Base-by-base conservation (phyloP, 1,140 invertebrate species). In the Zophobas morio region DNA sequence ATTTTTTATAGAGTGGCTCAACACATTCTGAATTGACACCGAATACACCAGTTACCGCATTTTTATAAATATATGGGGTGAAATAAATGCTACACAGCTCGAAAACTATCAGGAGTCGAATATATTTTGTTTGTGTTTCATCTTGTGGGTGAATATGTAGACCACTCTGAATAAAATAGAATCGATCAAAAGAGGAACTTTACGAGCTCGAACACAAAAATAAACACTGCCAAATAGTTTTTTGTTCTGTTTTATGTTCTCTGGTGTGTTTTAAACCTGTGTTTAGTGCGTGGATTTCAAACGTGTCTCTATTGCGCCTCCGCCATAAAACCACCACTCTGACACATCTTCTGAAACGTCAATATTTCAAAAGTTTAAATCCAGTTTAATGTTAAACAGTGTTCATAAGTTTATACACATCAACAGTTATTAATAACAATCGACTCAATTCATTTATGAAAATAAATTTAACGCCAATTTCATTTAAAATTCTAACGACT, bases 231-330 rank as follows among this genome's bases (percentile, higher is more conserved):
- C 33, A 36, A 60, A 35, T 37, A 60, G 32, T 60, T 60, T 54
- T n/a, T 60, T 8, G 56, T 60, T 60, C 37, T 60, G 56, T 37
- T 60, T 36, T 60, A 60, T 60, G 37, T 37, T n/a, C 56, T 39
- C 56, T 3, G 8, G 35, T 37, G 56, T 39, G 36, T 60, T 37
- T 60, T 60, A 60, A 60, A 60, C 33, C 56, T 60, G 35, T 60
- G 32, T 39, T 60, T 35, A 60, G 56, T 35, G 33, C 6, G 3
- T 35, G 35, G 6, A 36, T 60, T 60, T 60, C 34, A 60, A 60
- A 60, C 36, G 56, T 60, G 36, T 60, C 56, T 54, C 36, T 60
- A 37, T 60, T 36, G 36, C 56, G 36, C 37, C 35, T 32, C 34
- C 37, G 56, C 35, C n/a, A 37, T 36, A 60, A 60, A 60, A 5